Base-by-base conservation (phyloP, 2,888 invertebrate species). In the Epistrophella euchroma region DNA sequence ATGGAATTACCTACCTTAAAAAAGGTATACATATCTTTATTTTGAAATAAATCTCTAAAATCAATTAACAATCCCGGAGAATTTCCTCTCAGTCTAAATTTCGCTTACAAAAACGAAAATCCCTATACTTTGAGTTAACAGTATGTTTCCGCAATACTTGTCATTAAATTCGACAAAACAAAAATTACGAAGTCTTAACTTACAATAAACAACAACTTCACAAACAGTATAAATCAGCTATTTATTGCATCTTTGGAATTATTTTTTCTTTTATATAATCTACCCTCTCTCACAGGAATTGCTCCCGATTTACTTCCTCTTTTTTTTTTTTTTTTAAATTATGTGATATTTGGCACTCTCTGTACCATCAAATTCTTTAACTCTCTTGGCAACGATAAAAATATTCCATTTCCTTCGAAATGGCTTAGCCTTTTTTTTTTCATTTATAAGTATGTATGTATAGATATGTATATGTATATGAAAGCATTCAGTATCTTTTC, bases 361-460 rank as follows among this genome's bases (percentile, higher is more conserved):
- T 37, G 1, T 25, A 19, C 52, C 52, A 37, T 68, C 52, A 37
- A 50, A 52, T 37, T 56, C 32, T 4, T 58, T 11, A 68, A 68
- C 37, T 37, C 37, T 52, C 37, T 78, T 78, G 78, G 72, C 64
- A 78, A 47, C 45, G 52, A 32, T 15, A 56, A 32, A 40, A 50
- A 40, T 55, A 22, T 64, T 64, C 68, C 80, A 74, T 74, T 74
- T 74, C 50, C 58, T 17, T 74, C 22, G 45, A 74, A 80, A 74
- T 55, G 52, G 37, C 37, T 40, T 62, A 52, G 28, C 45, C 45
- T 75, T 70, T 73, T 11, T 60, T 75, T 40, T 62, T 28, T 17
- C 40, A 66, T 60, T n/a, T n/a, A n/a, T n/a, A n/a, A n/a, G n/a
- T 68, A 45, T 43, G 6, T 17, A 2, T 43, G 4, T 32, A 10